These are phyloP conservation scores for Gallinago solitaria DNA, from an alignment of 2,797 vertebrate species.

Conservation along the genomic window DNA sequence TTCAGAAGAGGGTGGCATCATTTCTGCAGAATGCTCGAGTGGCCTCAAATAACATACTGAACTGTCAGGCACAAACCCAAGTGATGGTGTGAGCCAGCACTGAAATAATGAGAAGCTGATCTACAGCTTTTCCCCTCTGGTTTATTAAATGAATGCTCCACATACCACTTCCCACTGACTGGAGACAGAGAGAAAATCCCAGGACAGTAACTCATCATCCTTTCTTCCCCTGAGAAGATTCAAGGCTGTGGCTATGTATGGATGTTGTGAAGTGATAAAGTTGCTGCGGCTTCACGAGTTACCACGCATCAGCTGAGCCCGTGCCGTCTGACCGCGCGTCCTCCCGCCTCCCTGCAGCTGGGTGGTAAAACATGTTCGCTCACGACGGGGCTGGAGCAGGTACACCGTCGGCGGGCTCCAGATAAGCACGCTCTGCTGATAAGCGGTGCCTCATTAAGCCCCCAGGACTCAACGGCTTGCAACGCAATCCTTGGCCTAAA, in stretches of 20 bases:
- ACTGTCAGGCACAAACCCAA: slow-evolving; percentile 61
- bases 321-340: not conserved
- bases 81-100: slow-evolving; percentile 42
- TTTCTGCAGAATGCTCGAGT: slow-evolving; percentile 59
- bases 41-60: slow-evolving; percentile 69
- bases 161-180: slow-evolving; percentile 63
- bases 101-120: slow-evolving; percentile 69
- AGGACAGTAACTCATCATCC: slow-evolving; percentile 69
- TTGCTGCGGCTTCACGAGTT: slow-evolving; percentile 58
- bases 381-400: slow-evolving; percentile 62
- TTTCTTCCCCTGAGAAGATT: slow-evolving; percentile 54
- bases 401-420: not conserved
- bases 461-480: slow-evolving; percentile 56
- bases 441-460: slow-evolving; percentile 59
- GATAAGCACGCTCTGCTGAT: slow-evolving; percentile 51
- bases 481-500: slow-evolving; percentile 30
- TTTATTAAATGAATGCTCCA: slow-evolving; percentile 62
- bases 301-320: slow-evolving; percentile 19
- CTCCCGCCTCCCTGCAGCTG: slow-evolving; percentile 6
- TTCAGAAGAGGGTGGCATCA: slow-evolving; percentile 58
- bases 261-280: slow-evolving; percentile 69
- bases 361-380: slow-evolving; percentile 68
- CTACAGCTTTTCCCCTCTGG: slow-evolving; percentile 66
- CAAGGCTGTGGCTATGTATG: slow-evolving; percentile 69
- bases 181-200: slow-evolving; percentile 68